Evolutionary conservation across 2,797 vertebrate genomes (phyloP).

Genomic region (Anas georgica): DNA sequence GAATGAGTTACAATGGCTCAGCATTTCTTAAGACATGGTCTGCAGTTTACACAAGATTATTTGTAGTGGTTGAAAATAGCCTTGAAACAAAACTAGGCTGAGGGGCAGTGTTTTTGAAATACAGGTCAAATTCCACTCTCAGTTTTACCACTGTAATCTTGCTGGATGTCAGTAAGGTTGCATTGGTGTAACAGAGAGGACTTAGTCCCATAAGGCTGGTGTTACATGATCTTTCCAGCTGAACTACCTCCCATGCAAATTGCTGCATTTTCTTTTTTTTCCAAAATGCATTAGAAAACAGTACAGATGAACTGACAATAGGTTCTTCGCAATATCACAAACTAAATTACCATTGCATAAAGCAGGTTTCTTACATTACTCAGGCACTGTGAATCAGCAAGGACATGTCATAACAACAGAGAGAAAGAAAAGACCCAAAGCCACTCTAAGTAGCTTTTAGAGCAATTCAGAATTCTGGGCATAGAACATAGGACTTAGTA

Average conservation of each 20-base stretch:
- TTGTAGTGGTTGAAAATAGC: conserved; percentile 25
- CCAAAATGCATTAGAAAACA: neutral
- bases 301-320: conserved; percentile 15
- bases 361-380: conserved; percentile 15
- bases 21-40: neutral
- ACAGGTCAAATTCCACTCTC: conserved; percentile 41
- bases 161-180: neutral
- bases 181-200: neutral
- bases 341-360: neutral
- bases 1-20: conserved; percentile 15
- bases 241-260: conserved; percentile 34
- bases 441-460: neutral
- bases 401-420: neutral
- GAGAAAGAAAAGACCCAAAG: neutral
- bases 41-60: conserved; percentile 25
- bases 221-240: neutral
- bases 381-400: conserved; percentile 22
- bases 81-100: conserved; percentile 22
- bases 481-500: neutral
- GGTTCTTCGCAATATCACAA: neutral
- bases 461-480: neutral
- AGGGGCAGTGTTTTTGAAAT: conserved; percentile 21
- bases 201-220: neutral
- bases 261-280: conserved; percentile 1
- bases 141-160: neutral